These are phyloP conservation scores for Hydrolagus colliei DNA, from an alignment of 2,797 vertebrate species.

Conservation along the genomic window DNA sequence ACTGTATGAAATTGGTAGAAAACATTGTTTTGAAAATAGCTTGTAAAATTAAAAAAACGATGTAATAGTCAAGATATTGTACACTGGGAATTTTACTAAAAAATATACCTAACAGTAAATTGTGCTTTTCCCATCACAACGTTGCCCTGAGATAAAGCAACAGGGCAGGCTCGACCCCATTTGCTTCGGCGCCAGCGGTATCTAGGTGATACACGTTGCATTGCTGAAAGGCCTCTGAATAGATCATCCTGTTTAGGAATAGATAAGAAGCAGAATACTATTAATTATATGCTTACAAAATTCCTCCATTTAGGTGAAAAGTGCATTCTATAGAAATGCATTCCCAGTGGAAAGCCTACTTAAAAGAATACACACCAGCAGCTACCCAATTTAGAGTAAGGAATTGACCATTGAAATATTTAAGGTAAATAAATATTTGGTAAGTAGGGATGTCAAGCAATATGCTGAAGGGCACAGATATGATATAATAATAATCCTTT, in stretches of 20 bases:
- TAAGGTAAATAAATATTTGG: no score
- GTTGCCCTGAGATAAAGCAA: constrained; percentile 73
- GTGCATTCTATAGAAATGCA: no score
- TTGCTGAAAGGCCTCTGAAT: constrained; percentile 57
- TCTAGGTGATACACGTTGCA: constrained; percentile 58
- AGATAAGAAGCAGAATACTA: not conserved
- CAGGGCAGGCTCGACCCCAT: constrained; percentile 78
- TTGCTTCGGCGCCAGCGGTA: constrained; percentile 78
- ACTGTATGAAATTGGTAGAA: not conserved
- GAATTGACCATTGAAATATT: no score
- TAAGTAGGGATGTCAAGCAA: no score
- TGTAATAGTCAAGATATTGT: not conserved
- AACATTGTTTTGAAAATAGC: not conserved
- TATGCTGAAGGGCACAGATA: no score
- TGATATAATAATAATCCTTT: no score
- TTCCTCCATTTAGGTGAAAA: not conserved
- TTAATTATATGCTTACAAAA: not conserved
- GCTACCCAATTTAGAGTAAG: no score
- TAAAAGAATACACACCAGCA: no score
- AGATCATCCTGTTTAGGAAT: constrained; percentile 63
- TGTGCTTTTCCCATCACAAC: constrained; percentile 62
- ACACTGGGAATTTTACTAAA: not conserved
- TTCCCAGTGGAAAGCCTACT: no score
- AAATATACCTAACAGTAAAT: constrained; percentile 70
- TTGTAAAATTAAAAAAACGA: constrained; percentile 5